Conservation (phyloP, 2,113 vertebrate species). For the Leucopsar rothschildi region DNA sequence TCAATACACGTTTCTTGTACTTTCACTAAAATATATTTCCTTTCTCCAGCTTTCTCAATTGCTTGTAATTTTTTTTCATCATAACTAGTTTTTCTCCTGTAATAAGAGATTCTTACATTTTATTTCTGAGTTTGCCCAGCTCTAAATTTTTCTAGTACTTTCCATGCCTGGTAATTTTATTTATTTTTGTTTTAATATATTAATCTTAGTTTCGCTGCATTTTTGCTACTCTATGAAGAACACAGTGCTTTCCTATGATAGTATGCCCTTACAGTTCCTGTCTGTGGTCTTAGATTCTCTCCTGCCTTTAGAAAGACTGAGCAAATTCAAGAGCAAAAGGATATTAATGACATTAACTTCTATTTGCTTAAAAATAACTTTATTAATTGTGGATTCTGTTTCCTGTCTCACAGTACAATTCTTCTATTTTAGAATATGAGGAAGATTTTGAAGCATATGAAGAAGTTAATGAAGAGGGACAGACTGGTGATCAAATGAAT, state of each 20-base stretch:
- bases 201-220: background rate
- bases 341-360: background rate
- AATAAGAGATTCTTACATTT: background rate
- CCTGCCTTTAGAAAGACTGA: background rate
- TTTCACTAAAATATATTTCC: background rate
- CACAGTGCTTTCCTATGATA: background rate
- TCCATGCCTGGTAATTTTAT: background rate
- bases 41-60: background rate
- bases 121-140: background rate
- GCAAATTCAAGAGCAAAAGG: background rate
- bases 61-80: background rate
- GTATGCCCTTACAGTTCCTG: background rate
- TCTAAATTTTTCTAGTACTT: background rate
- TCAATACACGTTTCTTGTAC: background rate
- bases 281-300: constrained; percentile 6
- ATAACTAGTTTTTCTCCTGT: background rate
- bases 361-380: constrained; percentile 3
- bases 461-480: constrained; percentile 64
- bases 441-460: constrained; percentile 92
- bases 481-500: constrained; percentile 46
- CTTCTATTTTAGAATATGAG: constrained; percentile 80
- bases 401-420: constrained; percentile 25
- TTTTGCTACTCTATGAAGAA: background rate
- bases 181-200: background rate
- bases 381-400: background rate